phyloP scores from a whole-genome alignment of 1,140 invertebrate genomes.

The Marisa cornuarietis region DNA sequence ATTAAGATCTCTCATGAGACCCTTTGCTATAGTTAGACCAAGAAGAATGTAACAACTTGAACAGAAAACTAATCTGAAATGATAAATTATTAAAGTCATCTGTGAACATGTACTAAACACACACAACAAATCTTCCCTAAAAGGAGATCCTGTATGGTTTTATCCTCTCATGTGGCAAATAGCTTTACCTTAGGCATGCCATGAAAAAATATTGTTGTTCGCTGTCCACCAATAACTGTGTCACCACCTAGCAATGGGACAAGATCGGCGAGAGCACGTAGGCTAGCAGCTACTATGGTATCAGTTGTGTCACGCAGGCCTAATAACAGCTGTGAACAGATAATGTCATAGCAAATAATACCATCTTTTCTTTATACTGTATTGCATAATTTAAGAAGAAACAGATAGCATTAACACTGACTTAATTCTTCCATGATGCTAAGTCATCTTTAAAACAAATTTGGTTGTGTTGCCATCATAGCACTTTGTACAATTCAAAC shows the following conservation, averaged over 20 bases:
- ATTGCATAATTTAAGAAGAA: too few relatives aligned
- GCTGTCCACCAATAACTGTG: constrained; percentile 81
- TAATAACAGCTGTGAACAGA: constrained; percentile 39
- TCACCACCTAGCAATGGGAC: constrained; percentile 83
- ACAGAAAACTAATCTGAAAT: too few relatives aligned
- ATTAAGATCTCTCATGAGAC: too few relatives aligned
- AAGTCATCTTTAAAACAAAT: too few relatives aligned
- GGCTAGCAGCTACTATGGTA: constrained; percentile 79
- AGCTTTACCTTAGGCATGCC: constrained; percentile 73
- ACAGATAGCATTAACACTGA: too few relatives aligned
- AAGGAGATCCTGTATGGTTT: neutral
- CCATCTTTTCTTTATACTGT: too few relatives aligned
- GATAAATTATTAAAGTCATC: neutral
- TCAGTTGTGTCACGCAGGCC: constrained; percentile 67
- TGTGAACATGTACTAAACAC: neutral
- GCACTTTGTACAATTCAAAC: too few relatives aligned
- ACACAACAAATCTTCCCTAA: neutral
- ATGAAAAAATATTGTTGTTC: constrained; percentile 83
- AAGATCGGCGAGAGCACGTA: constrained; percentile 81
- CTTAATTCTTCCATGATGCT: too few relatives aligned
- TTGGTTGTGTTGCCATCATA: too few relatives aligned
- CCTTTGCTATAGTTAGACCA: too few relatives aligned
- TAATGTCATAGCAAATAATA: too few relatives aligned
- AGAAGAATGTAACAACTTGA: too few relatives aligned
- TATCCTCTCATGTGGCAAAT: neutral